Evolutionary conservation across 2,888 invertebrate genomes (phyloP).

Genomic region (Caradrina kadenii): DNA sequence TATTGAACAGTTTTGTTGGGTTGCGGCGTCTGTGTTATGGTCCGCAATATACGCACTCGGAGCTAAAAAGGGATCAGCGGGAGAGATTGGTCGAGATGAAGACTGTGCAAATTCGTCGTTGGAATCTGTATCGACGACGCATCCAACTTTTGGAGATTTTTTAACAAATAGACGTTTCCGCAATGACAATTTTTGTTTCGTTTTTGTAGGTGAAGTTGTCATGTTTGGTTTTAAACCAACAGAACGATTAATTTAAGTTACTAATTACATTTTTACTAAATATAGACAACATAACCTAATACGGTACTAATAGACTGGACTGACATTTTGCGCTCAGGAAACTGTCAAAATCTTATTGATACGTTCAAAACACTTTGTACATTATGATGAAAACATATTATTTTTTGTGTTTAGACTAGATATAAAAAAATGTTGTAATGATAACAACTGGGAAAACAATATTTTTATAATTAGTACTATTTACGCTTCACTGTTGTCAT

Average conservation of each 20-base stretch:
- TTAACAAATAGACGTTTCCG: conserved; percentile 88
- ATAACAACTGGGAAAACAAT: neutral
- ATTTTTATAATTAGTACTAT: conserved; percentile 17
- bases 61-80: conserved; percentile 87
- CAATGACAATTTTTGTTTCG: conserved; percentile 88
- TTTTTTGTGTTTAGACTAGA: neutral
- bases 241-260: conserved; percentile 84
- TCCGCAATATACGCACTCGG: conserved; percentile 81
- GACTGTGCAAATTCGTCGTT: conserved; percentile 85
- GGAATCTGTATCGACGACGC: conserved; percentile 88
- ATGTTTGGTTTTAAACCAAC: conserved; percentile 83
- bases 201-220: conserved; percentile 87
- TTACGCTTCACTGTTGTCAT: conserved; percentile 54
- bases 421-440: neutral
- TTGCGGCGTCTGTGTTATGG: conserved; percentile 70
- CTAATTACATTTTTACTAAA: conserved; percentile 88
- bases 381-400: neutral
- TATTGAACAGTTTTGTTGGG: conserved; percentile 70
- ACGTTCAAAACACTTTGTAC: conserved; percentile 50
- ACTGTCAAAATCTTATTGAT: conserved; percentile 65
- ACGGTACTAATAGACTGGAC: conserved; percentile 70
- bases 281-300: conserved; percentile 86
- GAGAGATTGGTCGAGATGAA: conserved; percentile 86
- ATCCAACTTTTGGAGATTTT: conserved; percentile 89
- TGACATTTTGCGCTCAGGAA: conserved; percentile 74